These are phyloP conservation scores for Centruroides sculpturatus DNA, from an alignment of 1,140 invertebrate species.

Conservation along the genomic window DNA sequence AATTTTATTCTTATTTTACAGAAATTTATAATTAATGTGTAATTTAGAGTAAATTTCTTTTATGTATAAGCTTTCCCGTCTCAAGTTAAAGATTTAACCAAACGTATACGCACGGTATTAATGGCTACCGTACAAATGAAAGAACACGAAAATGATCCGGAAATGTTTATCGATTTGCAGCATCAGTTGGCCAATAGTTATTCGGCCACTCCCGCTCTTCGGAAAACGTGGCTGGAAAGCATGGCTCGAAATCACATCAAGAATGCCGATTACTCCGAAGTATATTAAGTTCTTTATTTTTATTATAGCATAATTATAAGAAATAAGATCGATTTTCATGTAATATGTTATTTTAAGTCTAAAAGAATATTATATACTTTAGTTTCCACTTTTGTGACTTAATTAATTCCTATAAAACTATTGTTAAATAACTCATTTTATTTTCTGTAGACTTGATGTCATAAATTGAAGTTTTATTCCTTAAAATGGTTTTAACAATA, in stretches of 20 bases:
- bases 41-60: background rate
- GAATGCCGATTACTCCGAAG: conserved; percentile 64
- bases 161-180: conserved; percentile 81
- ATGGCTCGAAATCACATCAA: conserved; percentile 66
- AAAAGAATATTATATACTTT: too few relatives aligned
- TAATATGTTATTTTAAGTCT: too few relatives aligned
- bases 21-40: background rate
- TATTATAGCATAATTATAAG: too few relatives aligned
- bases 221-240: conserved; percentile 84
- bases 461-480: too few relatives aligned
- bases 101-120: conserved; percentile 77
- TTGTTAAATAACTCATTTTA: too few relatives aligned
- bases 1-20: background rate
- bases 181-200: conserved; percentile 87
- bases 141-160: conserved; percentile 72
- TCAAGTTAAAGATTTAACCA: conserved; percentile 83
- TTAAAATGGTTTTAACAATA: too few relatives aligned
- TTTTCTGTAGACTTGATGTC: too few relatives aligned
- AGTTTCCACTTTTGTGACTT: too few relatives aligned
- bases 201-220: conserved; percentile 77
- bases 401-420: too few relatives aligned
- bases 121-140: conserved; percentile 87
- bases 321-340: too few relatives aligned
- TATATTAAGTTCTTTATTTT: conserved; percentile 20
- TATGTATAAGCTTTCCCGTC: conserved; percentile 48